Evolutionary conservation across 2,113 vertebrate species (phyloP).

Genomic region (Hypocryptadius cinnamomeus): DNA sequence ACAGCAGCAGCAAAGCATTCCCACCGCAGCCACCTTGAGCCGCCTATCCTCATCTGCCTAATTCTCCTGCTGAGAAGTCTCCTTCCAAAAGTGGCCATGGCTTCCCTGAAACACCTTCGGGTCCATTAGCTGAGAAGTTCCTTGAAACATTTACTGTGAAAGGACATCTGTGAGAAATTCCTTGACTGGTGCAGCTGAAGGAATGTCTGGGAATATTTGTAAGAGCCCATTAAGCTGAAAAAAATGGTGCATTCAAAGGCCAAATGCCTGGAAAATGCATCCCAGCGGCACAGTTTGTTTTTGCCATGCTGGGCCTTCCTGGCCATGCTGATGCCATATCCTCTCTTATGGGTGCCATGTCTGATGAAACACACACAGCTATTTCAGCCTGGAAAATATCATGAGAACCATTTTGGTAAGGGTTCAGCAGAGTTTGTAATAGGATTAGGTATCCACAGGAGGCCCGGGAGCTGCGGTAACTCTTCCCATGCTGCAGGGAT

Average conservation of each 20-base stretch:
- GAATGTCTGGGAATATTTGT: not conserved
- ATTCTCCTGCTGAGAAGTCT: not conserved
- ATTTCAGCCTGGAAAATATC: not conserved
- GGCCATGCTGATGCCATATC: rapidly evolving
- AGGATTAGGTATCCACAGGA: not conserved
- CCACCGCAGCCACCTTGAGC: rapidly evolving
- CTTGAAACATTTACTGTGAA: not conserved
- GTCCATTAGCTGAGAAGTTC: not conserved
- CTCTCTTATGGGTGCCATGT: not conserved
- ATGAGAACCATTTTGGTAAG: not conserved
- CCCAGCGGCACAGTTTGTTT: not conserved
- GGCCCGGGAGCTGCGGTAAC: not conserved
- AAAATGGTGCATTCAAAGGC: not conserved
- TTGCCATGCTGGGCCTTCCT: not conserved
- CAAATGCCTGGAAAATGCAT: not conserved
- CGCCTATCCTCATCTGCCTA: rapidly evolving
- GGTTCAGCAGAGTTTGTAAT: not conserved
- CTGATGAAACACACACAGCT: not conserved
- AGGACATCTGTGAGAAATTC: not conserved
- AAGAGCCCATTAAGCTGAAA: not conserved
- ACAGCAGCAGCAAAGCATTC: not conserved
- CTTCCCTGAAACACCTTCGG: not conserved
- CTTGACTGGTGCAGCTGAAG: not conserved
- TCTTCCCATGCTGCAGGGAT: not conserved
- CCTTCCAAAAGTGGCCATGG: not conserved